Evolutionary conservation across 2,888 invertebrate genomes (phyloP).

Genomic region (Corbicula japonica): DNA sequence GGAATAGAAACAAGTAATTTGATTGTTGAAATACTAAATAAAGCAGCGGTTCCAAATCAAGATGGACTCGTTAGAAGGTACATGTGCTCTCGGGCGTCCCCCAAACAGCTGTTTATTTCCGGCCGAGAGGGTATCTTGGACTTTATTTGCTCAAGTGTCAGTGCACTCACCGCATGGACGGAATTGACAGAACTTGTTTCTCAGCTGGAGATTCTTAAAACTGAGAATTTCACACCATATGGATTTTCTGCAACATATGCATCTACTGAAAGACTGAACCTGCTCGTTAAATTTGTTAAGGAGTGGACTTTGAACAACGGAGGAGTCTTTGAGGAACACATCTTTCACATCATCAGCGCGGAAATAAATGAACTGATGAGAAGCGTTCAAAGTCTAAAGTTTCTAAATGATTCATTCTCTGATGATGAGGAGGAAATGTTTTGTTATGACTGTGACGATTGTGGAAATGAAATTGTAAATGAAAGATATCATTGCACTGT

Average conservation of each 20-base stretch:
- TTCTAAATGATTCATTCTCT: not conserved
- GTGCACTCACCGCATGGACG: constrained; percentile 18
- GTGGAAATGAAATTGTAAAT: constrained; percentile 5
- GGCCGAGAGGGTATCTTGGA: constrained; percentile 5
- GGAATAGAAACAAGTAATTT: not conserved
- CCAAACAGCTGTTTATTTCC: constrained; percentile 23
- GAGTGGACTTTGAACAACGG: not conserved
- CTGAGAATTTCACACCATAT: constrained; percentile 29
- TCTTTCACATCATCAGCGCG: not conserved
- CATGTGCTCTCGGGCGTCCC: constrained; percentile 35
- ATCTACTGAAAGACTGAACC: not conserved
- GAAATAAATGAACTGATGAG: not conserved
- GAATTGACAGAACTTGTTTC: constrained; percentile 33
- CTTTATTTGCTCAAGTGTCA: not conserved
- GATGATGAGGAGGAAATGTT: not conserved
- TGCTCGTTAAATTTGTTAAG: not conserved
- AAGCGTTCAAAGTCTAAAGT: not conserved
- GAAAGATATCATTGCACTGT: constrained; percentile 22
- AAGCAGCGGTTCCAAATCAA: constrained; percentile 1
- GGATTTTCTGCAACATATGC: constrained; percentile 18
- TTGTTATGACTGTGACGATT: constrained; percentile 33
- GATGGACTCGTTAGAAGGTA: constrained; percentile 23
- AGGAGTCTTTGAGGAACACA: not conserved
- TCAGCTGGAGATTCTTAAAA: constrained; percentile 30
- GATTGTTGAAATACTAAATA: constrained; percentile 8